Conservation (phyloP, 2,797 vertebrate species). For the Alectoris magna region DNA sequence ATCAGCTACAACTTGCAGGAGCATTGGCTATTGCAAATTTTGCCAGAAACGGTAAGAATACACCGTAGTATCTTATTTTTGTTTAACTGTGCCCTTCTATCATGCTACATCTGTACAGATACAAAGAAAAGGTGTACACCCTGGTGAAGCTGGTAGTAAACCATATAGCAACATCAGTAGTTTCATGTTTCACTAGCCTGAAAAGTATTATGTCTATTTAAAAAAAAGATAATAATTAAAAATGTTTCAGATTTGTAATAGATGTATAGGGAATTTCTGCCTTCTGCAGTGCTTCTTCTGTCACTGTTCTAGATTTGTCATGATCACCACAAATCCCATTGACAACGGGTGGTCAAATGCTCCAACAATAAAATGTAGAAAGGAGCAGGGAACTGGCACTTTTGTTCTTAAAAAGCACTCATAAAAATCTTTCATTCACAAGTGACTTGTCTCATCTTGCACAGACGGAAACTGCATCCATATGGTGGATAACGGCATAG, state of each 20-base stretch:
- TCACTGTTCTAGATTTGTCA: not conserved
- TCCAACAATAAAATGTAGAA: not conserved
- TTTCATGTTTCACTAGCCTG: not conserved
- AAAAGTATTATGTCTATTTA: not conserved
- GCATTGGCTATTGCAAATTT: conserved; percentile 98
- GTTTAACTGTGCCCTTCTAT: not conserved
- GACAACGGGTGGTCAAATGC: not conserved
- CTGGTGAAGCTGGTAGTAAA: not conserved
- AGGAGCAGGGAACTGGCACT: not conserved
- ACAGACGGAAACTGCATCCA: conserved; percentile 98
- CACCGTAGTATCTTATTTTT: not conserved
- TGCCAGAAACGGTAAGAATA: conserved; percentile 92
- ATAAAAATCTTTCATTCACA: not conserved
- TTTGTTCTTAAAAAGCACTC: not conserved
- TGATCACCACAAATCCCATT: not conserved
- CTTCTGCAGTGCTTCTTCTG: not conserved
- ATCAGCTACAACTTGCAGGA: conserved; percentile 96
- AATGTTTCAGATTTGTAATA: not conserved
- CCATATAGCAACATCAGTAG: not conserved
- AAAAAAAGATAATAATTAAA: not conserved
- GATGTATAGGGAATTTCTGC: not conserved
- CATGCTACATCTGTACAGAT: not conserved
- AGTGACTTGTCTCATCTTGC: conserved; percentile 27
- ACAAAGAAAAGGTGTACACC: not conserved
- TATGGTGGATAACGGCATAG: conserved; percentile 97